Percentiles rank a stretch among this genome's conserved stretches.
Conservation (phyloP, 2,797 vertebrate genomes). For the Miichthys miiuy region DNA sequence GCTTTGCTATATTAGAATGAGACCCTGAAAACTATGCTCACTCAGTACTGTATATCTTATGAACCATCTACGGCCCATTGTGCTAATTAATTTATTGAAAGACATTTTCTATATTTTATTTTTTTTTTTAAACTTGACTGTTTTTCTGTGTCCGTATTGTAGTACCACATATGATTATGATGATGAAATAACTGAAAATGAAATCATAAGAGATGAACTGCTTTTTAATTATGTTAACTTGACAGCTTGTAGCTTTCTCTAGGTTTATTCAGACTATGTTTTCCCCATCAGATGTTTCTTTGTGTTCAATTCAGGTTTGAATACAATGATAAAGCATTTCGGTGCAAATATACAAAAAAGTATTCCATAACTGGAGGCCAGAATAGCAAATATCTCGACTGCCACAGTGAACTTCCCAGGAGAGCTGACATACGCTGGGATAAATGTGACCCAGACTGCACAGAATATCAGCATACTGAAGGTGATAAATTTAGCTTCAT, state of each 20-base stretch:
- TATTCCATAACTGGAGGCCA: conserved; percentile 81
- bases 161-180: background rate
- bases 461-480: conserved; percentile 85
- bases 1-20: too few relatives aligned
- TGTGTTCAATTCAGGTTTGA: conserved; percentile 80
- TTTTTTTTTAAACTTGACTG: too few relatives aligned
- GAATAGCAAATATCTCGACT: conserved; percentile 84
- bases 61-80: too few relatives aligned
- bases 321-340: conserved; percentile 81
- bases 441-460: conserved; percentile 83
- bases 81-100: too few relatives aligned
- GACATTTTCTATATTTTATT: too few relatives aligned
- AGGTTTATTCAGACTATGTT: background rate
- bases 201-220: too few relatives aligned
- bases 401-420: conserved; percentile 84
- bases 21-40: too few relatives aligned
- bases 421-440: conserved; percentile 83
- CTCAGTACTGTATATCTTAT: too few relatives aligned
- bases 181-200: background rate
- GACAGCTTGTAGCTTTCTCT: background rate
- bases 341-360: conserved; percentile 83
- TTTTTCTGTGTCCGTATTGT: background rate
- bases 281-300: conserved; percentile 80
- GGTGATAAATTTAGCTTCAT: conserved; percentile 82
- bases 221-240: background rate